Conservation (phyloP, 2,113 vertebrate genomes). For the Sigmodon hispidus region DNA sequence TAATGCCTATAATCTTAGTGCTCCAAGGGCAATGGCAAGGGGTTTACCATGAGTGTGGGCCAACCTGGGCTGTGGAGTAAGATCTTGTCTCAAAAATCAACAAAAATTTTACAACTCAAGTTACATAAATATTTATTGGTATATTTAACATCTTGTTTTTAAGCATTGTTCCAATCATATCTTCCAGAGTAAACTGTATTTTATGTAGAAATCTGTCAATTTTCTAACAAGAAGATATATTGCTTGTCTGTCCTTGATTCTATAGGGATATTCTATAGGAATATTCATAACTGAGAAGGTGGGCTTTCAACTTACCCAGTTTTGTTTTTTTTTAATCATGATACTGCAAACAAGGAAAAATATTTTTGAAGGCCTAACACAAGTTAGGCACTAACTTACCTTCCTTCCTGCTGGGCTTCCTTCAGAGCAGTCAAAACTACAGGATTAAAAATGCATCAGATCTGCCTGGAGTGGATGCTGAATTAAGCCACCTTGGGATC, state of each 20-base stretch:
- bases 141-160: neutral
- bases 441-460: neutral
- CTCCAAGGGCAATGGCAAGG: neutral
- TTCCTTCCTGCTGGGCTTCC: neutral
- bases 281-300: neutral
- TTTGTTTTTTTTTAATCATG: neutral
- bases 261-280: neutral
- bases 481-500: no score
- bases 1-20: neutral
- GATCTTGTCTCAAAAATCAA: neutral
- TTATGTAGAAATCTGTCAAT: neutral
- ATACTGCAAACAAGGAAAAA: neutral
- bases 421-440: neutral
- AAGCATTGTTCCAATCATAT: neutral
- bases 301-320: neutral
- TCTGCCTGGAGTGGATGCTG: no score
- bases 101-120: neutral
- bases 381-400: neutral
- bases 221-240: neutral
- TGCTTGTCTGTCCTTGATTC: accelerated
- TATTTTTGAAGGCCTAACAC: neutral
- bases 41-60: neutral
- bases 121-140: neutral
- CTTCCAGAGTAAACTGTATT: neutral
- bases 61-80: neutral